Evolutionary conservation across 2,888 invertebrate genomes (phyloP).

Genomic region (Quadroppia sp.): DNA sequence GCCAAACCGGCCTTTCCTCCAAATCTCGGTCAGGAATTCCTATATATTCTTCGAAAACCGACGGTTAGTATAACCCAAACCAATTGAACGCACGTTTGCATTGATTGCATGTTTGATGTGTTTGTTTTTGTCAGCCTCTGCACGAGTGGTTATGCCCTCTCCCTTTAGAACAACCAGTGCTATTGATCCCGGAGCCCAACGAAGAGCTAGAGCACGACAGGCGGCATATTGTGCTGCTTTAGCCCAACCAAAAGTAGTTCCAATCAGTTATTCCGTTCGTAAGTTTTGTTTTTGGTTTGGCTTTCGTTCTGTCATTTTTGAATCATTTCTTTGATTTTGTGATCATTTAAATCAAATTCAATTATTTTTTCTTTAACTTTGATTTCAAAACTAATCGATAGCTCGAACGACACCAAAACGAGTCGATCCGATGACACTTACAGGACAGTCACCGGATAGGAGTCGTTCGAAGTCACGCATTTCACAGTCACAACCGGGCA

Average conservation of each 20-base stretch:
- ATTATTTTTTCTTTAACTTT: neutral
- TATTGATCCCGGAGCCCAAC: constrained; percentile 85
- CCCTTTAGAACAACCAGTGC: constrained; percentile 76
- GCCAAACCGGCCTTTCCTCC: constrained; percentile 19
- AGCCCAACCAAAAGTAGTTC: constrained; percentile 64
- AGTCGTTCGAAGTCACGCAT: constrained; percentile 63
- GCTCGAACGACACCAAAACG: constrained; percentile 32
- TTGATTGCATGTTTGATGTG: constrained; percentile 38
- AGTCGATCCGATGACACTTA: constrained; percentile 41
- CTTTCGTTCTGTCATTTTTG: constrained; percentile 1
- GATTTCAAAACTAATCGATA: constrained; percentile 2
- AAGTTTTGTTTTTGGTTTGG: constrained; percentile 56
- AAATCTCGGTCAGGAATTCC: constrained; percentile 39
- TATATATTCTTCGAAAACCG: constrained; percentile 26
- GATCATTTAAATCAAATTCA: neutral
- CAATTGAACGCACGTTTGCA: constrained; percentile 1
- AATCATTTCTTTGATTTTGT: neutral
- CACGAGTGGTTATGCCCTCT: constrained; percentile 47
- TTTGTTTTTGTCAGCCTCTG: constrained; percentile 25
- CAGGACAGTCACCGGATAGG: constrained; percentile 63
- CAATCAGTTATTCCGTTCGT: constrained; percentile 63
- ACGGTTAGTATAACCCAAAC: constrained; percentile 21
- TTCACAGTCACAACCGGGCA: constrained; percentile 89
- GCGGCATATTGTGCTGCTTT: constrained; percentile 74
- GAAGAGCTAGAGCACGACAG: constrained; percentile 61